These are phyloP conservation scores for Acleris emargana DNA, from an alignment of 2,888 invertebrate species.

Conservation along the genomic window DNA sequence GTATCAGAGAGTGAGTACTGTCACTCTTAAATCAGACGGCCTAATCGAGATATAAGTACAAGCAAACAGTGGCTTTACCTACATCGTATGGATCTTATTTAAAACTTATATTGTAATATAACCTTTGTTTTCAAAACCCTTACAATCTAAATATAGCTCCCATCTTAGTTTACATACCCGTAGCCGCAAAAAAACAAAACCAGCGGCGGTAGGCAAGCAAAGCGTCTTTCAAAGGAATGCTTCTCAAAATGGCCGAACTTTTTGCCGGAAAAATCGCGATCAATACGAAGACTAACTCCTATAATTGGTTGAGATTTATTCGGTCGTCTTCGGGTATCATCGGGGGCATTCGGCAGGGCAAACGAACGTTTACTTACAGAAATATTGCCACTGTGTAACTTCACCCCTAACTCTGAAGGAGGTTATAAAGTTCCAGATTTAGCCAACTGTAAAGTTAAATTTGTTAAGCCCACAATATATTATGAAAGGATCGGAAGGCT, in stretches of 20 bases:
- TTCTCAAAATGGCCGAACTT: conserved; percentile 48
- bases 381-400: not conserved
- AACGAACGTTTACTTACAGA: not conserved
- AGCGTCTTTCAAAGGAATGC: conserved; percentile 3
- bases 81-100: no score
- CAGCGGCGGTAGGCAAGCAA: conserved; percentile 11
- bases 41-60: no score
- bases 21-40: no score
- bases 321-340: conserved; percentile 47
- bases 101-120: no score
- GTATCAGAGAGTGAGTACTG: no score
- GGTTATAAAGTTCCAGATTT: not conserved
- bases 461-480: not conserved
- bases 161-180: not conserved
- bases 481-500: conserved; percentile 3
- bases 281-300: conserved; percentile 67
- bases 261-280: conserved; percentile 70
- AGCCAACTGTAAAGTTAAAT: not conserved
- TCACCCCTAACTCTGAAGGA: not conserved
- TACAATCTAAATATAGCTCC: not conserved
- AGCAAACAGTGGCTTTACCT: no score
- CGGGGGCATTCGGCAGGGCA: conserved; percentile 43
- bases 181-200: conserved; percentile 2
- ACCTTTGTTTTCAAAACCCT: no score
- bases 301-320: conserved; percentile 74